Base-by-base conservation (phyloP, 92 coral and sea anemone genomes). In the Porites lobata region DNA sequence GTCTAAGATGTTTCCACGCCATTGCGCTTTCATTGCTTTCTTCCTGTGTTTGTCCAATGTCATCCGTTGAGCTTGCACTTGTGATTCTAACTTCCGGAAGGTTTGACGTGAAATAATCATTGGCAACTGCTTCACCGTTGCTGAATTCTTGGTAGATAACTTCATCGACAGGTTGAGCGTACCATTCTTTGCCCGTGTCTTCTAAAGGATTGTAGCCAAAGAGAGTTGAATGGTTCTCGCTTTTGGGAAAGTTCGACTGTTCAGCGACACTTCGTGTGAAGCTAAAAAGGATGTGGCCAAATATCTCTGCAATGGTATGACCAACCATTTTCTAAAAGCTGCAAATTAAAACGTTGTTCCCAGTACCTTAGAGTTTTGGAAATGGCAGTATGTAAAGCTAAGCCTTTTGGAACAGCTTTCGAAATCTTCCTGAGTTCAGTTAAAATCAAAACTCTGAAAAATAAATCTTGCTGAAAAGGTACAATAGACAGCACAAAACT, bases 111-210 rank as follows among this genome's bases (percentile, higher is more conserved):
- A 51, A 57, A 52, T 51, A 74, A 74, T 74, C 78, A 10, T 1
- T 1, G 58, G 17, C 15, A 52, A 62, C 53, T 2, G 78, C 78
- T 8, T 53, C 78, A 15, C 78, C 53, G 32, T 74, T 74, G 20
- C 78, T 51, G 63, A 51, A 74, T 54, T 74, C 78, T 52, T 74
- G 78, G 29, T 74, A 74, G 10, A 74, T 74, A 54, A 51, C 62
- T 5, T 74, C 64, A 51, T 50, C 76, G 2, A 22, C 26, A 7
- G 61, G 62, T 53, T 74, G 63, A 51, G 15, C 8, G 21, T 74
- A 51, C 78, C 78, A 74, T 74, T 74, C 63, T 21, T 52, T 74
- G 63, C 78, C 63, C 53, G 78, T 74, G 78, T 74, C 78, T n/a
- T 74, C 47, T 17, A 74, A 9, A 8, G 78, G 19, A 53, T 74